These are phyloP conservation scores for Nycteola revayana DNA, from an alignment of 2,888 invertebrate species.

Conservation along the genomic window DNA sequence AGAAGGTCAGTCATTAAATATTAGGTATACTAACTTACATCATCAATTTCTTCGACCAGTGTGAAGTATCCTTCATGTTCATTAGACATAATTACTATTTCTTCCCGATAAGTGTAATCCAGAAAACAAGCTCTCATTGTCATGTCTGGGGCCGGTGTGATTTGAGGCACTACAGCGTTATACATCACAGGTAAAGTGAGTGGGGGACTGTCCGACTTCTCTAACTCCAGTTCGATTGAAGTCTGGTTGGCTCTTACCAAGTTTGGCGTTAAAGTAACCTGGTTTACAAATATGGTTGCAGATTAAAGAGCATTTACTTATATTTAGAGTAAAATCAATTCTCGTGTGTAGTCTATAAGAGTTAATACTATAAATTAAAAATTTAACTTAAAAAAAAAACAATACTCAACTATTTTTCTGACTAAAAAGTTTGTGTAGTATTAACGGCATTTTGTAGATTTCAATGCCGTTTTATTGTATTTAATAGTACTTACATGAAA, in stretches of 20 bases:
- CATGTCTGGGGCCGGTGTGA: constrained; percentile 75
- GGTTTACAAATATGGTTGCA: no score
- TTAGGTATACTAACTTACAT: background rate
- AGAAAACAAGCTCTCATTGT: constrained; percentile 82
- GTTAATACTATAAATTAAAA: no score
- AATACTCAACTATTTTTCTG: no score
- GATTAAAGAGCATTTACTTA: no score
- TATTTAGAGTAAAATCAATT: no score
- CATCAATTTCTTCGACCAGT: constrained; percentile 27
- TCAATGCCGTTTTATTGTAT: no score
- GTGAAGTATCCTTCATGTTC: constrained; percentile 64
- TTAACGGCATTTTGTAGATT: no score
- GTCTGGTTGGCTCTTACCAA: constrained; percentile 68
- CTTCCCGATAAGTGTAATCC: constrained; percentile 75
- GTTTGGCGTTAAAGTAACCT: constrained; percentile 82
- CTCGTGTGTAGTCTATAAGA: no score
- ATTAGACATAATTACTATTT: constrained; percentile 70
- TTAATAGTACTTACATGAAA: no score
- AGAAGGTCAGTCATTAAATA: no score
- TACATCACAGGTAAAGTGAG: constrained; percentile 76
- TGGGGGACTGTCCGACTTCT: constrained; percentile 80
- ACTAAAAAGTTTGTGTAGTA: no score
- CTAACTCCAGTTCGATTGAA: constrained; percentile 76
- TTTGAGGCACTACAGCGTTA: constrained; percentile 71
- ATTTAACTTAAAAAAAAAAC: no score